Base-by-base conservation (phyloP, 2,888 invertebrate genomes). In the Lasius fuliginosus region DNA sequence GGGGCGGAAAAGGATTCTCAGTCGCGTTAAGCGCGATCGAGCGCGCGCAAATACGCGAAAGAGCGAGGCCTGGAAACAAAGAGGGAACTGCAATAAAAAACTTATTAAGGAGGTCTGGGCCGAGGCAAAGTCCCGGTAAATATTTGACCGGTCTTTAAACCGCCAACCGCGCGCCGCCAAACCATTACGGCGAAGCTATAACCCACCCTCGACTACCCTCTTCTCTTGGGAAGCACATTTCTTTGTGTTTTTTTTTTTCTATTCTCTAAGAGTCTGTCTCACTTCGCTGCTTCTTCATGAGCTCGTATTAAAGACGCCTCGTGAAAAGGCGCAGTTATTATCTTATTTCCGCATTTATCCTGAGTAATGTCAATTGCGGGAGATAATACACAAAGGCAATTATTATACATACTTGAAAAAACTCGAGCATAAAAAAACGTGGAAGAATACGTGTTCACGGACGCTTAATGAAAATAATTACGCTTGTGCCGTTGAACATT, bases 71-170 rank as follows among this genome's bases (percentile, higher is more conserved):
- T 77, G 71, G 88, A 90, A 91, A 91, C 90, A 88, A 92, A 91
- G 91, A 89, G 88, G 90, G 87, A 91, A 90, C 90, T 88, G 91
- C 91, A 93, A 93, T 93, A 92, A 93, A 93, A 93, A 93, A 93
- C 93, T 93, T 92, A 92, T 93, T 92, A 92, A 85, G 87, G 87
- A 89, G 90, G 89, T 90, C 87, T 90, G 84, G 83, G 83, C 85
- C 81, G 86, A 53, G n/a, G 86, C 83, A 81, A 85, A 89, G 90
- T 90, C 90, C 90, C 90, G 90, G 93, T 90, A 94, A 94, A 94
- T 94, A 94, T 94, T 94, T 94, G 93, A 93, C 92, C 90, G 90
- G 92, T 92, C 93, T 92, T 91, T 89, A 73, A 86, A 86, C 83
- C 89, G 84, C 82, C 88, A 85, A 86, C 87, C 85, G n/a, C 53